These are phyloP conservation scores for Harpalus rubripes DNA, from an alignment of 2,888 invertebrate genomes.

Conservation along the genomic window DNA sequence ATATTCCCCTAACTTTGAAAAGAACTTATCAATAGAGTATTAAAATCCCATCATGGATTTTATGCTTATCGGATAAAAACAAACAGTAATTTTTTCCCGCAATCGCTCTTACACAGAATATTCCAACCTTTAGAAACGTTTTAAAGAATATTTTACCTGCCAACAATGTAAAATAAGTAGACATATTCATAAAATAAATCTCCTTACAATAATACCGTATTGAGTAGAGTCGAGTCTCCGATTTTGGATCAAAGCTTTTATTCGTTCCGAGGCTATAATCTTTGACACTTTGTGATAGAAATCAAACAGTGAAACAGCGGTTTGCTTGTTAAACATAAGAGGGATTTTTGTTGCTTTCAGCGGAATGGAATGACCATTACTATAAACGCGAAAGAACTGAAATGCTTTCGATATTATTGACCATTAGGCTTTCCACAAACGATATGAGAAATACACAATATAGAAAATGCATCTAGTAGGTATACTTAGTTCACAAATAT, in stretches of 20 bases:
- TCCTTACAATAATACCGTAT: not conserved
- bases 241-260: slow-evolving; percentile 16
- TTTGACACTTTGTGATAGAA: slow-evolving; percentile 15
- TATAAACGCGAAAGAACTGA: too few relatives aligned
- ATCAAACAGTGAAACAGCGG: not conserved
- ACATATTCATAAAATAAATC: slow-evolving; percentile 29
- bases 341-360: slow-evolving; percentile 13
- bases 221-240: not conserved
- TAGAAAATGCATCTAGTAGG: too few relatives aligned
- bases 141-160: not conserved
- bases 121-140: not conserved
- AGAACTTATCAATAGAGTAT: slow-evolving; percentile 47
- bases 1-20: slow-evolving; percentile 37
- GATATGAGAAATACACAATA: too few relatives aligned
- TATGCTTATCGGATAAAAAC: not conserved
- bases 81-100: not conserved
- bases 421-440: too few relatives aligned
- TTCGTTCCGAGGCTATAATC: not conserved
- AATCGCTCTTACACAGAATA: too few relatives aligned
- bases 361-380: too few relatives aligned
- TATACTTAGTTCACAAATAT: too few relatives aligned
- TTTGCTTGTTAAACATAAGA: slow-evolving; percentile 24
- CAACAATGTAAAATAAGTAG: slow-evolving; percentile 24
- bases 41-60: slow-evolving; percentile 19
- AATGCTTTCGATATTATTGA: too few relatives aligned